Evolutionary conservation across 1,140 invertebrate genomes (phyloP).

Genomic region (Drosophila kohkoa): DNA sequence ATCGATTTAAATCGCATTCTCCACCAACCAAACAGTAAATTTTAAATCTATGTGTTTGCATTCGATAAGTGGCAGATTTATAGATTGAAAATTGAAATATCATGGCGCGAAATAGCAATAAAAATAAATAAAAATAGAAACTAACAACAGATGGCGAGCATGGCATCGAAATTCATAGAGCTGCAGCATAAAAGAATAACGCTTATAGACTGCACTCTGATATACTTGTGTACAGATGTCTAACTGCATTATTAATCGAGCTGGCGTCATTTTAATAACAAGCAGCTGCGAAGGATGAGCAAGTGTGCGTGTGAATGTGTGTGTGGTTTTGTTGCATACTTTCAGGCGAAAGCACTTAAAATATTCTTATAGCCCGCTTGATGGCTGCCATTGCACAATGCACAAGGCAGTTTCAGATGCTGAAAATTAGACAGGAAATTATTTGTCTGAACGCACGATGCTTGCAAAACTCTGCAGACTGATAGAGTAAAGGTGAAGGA

Average conservation of each 20-base stretch:
- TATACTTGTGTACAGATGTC: constrained; percentile 16
- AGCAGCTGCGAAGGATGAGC: constrained; percentile 1
- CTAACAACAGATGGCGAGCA: constrained; percentile 1
- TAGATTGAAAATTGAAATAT: constrained; percentile 5
- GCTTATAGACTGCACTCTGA: background rate
- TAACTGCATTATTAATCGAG: constrained; percentile 47
- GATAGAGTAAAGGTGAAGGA: background rate
- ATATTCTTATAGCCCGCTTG: constrained; percentile 25
- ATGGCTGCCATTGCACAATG: constrained; percentile 22
- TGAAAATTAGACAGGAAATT: constrained; percentile 67
- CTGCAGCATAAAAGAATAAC: background rate
- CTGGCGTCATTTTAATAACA: constrained; percentile 49
- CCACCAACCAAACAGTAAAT: no score
- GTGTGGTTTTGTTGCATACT: constrained; percentile 29
- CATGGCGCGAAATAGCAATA: no score
- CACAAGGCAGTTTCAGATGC: constrained; percentile 22
- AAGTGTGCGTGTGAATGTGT: background rate
- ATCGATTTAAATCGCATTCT: no score
- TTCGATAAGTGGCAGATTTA: constrained; percentile 13
- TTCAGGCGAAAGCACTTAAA: constrained; percentile 30
- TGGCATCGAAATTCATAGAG: no score
- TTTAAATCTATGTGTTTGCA: background rate
- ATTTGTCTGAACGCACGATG: constrained; percentile 39
- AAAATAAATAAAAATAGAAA: constrained; percentile 1
- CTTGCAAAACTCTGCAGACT: constrained; percentile 10